Base-by-base conservation (phyloP, 2,797 vertebrate genomes). In the Xenentodon cancila region DNA sequence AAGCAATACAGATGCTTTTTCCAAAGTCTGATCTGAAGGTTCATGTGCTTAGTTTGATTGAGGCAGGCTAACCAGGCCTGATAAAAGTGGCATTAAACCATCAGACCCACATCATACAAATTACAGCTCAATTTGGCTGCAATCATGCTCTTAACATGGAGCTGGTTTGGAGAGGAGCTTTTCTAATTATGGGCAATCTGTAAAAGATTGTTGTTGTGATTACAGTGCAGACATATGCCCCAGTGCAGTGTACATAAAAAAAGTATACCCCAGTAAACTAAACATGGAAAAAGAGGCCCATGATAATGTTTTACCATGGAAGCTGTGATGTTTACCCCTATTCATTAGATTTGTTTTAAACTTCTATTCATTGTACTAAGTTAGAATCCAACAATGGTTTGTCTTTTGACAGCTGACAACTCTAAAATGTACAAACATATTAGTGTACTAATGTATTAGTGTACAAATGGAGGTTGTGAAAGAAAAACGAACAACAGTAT, bases 71-170 rank as follows among this genome's bases (percentile, higher is more conserved):
- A 80, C 75, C 84, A 90, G 85, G 74, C 79, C 87, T 86, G 84
- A 90, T 87, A 85, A 87, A 90, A 87, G 79, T 86, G 85, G 82
- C 74, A 90, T 90, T 88, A 90, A 89, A 88, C 73, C 84, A 80
- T 84, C 81, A 77, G 79, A 89, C 76, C 82, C 68, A 84, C 88
- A 91, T 91, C 81, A 76, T 85, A 87, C 91, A 92, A 91, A 92
- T 92, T 91, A 91, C 90, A 84, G 87, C 90, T 88, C 87, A 89
- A 90, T 91, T 91, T 90, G 86, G 82, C 89, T 89, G 88, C 91
- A 91, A 91, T 92, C 91, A 91, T 90, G 88, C 88, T 89, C 89
- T 91, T 90, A 92, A 92, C 88, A 90, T 90, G 80, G 86, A 90
- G 90, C 90, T 90, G 88, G 85, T 91, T 91, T 89, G 82, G 84